Conservation (phyloP, 1,140 invertebrate species). For the Sycophaga agraensis region DNA sequence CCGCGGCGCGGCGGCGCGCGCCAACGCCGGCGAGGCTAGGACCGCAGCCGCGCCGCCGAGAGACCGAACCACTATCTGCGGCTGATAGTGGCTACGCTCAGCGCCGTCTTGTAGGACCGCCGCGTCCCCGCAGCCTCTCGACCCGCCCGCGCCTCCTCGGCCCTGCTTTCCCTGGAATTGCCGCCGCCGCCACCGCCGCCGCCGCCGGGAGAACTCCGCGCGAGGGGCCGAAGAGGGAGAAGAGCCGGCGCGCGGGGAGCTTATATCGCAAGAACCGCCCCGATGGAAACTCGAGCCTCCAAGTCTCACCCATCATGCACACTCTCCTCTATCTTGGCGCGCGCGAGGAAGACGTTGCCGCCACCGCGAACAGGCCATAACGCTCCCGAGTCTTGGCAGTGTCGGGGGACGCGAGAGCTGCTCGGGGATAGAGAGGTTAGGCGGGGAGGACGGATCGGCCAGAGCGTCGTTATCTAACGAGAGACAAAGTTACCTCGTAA, state of each 20-base stretch:
- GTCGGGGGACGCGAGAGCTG: neutral
- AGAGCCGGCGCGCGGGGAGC: constrained; percentile 37
- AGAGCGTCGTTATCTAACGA: constrained; percentile 49
- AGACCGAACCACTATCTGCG: constrained; percentile 55
- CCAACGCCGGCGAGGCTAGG: too few species aligned
- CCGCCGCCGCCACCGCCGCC: too few species aligned
- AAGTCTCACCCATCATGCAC: constrained; percentile 39
- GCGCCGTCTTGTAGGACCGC: constrained; percentile 39
- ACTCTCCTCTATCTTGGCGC: constrained; percentile 16
- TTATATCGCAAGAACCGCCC: constrained; percentile 57
- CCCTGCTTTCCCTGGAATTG: too few species aligned
- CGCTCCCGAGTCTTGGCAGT: too few species aligned
- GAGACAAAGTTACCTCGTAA: constrained; percentile 57
- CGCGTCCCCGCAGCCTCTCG: too few species aligned
- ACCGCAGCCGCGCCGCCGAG: constrained; percentile 41
- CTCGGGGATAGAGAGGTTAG: neutral
- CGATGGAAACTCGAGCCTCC: constrained; percentile 54
- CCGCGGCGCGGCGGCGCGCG: neutral
- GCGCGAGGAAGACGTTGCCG: neutral
- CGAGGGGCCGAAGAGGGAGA: constrained; percentile 26
- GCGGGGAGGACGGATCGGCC: constrained; percentile 22
- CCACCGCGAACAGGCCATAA: neutral
- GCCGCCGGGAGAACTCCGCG: constrained; percentile 1
- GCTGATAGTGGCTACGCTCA: constrained; percentile 56
- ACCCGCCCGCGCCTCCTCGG: too few species aligned